A percentile compares a stretch with the other conserved stretches of the same genome.
Evolutionary conservation across 53 echinoderm and acorn worm species (phyloP).

Genomic region (Zoroaster sp.): DNA sequence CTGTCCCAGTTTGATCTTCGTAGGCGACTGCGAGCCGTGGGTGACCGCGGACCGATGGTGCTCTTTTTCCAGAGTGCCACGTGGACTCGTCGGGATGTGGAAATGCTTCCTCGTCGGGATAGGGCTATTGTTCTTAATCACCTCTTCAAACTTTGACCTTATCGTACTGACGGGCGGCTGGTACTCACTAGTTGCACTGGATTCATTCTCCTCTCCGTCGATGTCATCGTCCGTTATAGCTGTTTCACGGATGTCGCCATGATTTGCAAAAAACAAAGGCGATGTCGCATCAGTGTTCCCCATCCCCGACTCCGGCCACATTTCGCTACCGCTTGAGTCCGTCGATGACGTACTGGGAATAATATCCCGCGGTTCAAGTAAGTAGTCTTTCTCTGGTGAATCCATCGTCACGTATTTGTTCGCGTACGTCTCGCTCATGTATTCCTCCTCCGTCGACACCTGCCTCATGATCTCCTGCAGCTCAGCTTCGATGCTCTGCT

Average conservation of each 20-base stretch:
- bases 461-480: constrained; percentile 87
- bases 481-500: constrained; percentile 78
- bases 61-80: constrained; percentile 71
- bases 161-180: constrained; percentile 79
- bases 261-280: constrained; percentile 64
- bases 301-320: constrained; percentile 16
- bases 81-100: constrained; percentile 80
- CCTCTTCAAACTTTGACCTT: constrained; percentile 83
- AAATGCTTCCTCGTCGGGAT: constrained; percentile 76
- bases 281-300: constrained; percentile 17
- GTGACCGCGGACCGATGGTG: constrained; percentile 42
- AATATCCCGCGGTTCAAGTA: neutral
- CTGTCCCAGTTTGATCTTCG: constrained; percentile 83
- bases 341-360: constrained; percentile 41
- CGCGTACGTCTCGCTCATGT: constrained; percentile 64
- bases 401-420: constrained; percentile 76
- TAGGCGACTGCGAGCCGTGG: constrained; percentile 79
- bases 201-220: constrained; percentile 52
- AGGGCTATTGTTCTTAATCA: constrained; percentile 48
- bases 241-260: constrained; percentile 71
- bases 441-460: constrained; percentile 77
- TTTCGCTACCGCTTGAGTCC: constrained; percentile 56
- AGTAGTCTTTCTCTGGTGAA: constrained; percentile 44
- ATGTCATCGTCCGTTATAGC: constrained; percentile 79
- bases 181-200: constrained; percentile 74